Evolutionary conservation across 2,797 vertebrate species (phyloP).

Genomic region (Propithecus perrieri): DNA sequence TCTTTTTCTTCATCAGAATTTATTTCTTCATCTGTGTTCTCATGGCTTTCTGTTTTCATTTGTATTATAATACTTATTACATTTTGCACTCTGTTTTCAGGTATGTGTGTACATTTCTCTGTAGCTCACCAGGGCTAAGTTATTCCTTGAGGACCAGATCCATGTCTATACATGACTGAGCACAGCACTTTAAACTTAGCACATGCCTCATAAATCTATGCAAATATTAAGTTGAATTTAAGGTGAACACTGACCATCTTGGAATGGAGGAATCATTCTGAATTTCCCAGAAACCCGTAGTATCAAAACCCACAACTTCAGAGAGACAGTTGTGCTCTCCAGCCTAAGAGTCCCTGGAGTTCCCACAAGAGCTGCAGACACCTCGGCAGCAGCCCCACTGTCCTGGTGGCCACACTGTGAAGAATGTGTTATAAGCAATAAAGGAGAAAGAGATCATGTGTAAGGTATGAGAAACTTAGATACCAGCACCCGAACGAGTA

Average conservation of each 20-base stretch:
- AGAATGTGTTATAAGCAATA: background rate
- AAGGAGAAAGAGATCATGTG: background rate
- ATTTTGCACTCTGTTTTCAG: background rate
- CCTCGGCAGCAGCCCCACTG: background rate
- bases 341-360: background rate
- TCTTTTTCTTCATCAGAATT: background rate
- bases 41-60: background rate
- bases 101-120: background rate
- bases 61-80: background rate
- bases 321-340: background rate
- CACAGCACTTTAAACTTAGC: background rate
- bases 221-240: background rate
- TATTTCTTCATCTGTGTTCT: background rate
- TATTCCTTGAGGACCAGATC: background rate
- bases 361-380: background rate
- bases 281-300: background rate
- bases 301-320: background rate
- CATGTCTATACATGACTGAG: background rate
- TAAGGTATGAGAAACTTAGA: background rate
- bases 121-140: background rate
- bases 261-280: background rate
- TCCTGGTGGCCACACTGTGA: background rate
- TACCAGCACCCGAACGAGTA: background rate
- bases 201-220: background rate
- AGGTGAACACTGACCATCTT: background rate